Conservation (phyloP, 2,113 vertebrate species). For the Labeo rohita region DNA sequence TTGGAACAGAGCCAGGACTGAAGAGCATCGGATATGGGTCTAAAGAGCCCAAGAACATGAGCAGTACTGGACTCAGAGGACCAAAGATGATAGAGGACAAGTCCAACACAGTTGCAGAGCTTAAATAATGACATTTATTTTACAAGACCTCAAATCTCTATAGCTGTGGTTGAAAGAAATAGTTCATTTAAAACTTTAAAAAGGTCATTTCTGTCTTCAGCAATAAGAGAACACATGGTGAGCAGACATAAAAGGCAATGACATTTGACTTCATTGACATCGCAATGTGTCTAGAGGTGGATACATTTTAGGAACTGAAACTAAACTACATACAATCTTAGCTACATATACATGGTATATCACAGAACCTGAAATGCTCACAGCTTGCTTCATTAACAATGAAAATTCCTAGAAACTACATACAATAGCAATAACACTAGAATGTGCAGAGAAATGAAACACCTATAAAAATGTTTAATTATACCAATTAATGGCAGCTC, state of each 20-base stretch:
- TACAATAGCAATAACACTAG: not conserved
- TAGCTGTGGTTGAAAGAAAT: not conserved
- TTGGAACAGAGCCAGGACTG: not conserved
- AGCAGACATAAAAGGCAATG: too few relatives aligned
- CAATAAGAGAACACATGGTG: not conserved
- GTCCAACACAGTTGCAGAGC: not conserved
- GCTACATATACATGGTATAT: not conserved
- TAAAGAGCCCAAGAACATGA: not conserved
- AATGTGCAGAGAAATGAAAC: not conserved
- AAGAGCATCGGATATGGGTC: not conserved
- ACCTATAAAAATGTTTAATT: not conserved
- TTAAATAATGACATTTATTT: not conserved
- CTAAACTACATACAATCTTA: not conserved
- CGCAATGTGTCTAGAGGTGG: too few relatives aligned
- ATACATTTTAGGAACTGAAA: not conserved
- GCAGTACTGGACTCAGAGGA: not conserved
- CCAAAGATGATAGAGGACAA: not conserved
- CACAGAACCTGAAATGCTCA: not conserved
- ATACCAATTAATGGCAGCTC: not conserved
- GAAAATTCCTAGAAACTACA: not conserved
- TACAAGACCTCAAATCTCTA: not conserved
- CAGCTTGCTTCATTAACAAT: not conserved
- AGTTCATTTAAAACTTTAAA: not conserved
- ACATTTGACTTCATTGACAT: too few relatives aligned
- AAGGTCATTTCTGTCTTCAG: not conserved